Evolutionary conservation across 2,113 vertebrate genomes (phyloP), one percentile per base, ranked within the genome.

Genomic region (Verasper variegatus): DNA sequence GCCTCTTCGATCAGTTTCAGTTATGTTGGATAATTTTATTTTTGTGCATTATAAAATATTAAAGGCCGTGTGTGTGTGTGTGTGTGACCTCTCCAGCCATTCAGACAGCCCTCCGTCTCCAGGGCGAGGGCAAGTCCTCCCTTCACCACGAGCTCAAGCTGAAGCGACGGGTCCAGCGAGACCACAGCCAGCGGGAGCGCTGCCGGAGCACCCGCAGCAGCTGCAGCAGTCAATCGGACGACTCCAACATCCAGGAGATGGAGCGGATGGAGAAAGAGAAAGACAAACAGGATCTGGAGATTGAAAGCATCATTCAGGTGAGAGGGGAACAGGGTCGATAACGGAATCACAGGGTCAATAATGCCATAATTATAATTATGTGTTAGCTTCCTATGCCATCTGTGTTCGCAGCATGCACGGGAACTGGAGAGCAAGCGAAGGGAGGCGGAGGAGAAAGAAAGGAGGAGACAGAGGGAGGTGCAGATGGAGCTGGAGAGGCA

Each of bases 231-330:
- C 89, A 93, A 37, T 92, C 85, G 2, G 93, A 93, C 18, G 88
- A 88, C 74, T 86, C 52, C 1, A 85, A 4, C 13, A 27, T 61
- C 42, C 90, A 91, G 6, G 91, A 92, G n/a, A 13, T 56, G 71
- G 93, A 93, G 78, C 86, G 49, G 54, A 60, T n/a, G 40, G 93
- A 94, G 70, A 88, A 68, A 14, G 88, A 92, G 14, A 91, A 65
- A 54, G 91, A 94, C 62, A 90, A 80, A n/a, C 87, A 92, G 76
- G 90, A 95, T 49, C 65, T 88, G 2, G 92, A 94, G 71, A 94
- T 93, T 27, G 93, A 94, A 57, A 92, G 66, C 80, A 95, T 95
- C 81, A 94, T 95, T 42, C 92, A 94, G 88, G 94, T 94, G 61
- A 69, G 66, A 57, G 17, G 21, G 3, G 4, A 13, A 5, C 11